Evolutionary conservation across 2,113 vertebrate species (phyloP).

Genomic region (Myotis lucifugus): DNA sequence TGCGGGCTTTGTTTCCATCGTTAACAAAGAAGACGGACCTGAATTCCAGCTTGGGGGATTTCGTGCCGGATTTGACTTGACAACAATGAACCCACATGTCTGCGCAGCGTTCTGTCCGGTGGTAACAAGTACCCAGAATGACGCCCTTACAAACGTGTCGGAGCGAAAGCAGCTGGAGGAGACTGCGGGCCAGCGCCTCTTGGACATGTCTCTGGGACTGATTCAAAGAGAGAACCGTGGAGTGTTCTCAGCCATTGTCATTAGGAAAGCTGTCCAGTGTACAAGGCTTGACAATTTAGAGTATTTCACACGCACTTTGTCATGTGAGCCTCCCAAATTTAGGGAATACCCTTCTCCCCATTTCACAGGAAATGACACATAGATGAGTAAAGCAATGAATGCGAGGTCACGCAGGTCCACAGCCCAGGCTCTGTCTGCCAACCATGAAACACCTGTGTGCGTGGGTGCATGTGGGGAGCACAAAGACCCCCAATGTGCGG

Average conservation of each 20-base stretch:
- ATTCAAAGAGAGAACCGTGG: neutral
- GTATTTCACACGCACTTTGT: neutral
- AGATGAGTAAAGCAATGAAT: rapidly evolving
- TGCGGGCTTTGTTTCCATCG: conserved; percentile 14
- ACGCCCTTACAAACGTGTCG: neutral
- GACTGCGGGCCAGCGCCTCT: neutral
- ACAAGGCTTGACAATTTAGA: neutral
- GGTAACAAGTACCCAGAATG: neutral
- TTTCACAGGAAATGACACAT: neutral
- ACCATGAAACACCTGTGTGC: neutral
- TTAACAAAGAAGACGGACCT: conserved; percentile 73
- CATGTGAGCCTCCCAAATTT: neutral
- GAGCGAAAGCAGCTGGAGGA: neutral
- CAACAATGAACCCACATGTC: neutral
- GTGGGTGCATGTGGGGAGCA: rapidly evolving
- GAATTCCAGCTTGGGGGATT: conserved; percentile 62
- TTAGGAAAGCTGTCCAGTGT: rapidly evolving
- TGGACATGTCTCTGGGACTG: neutral
- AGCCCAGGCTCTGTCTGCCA: neutral
- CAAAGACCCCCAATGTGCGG: neutral
- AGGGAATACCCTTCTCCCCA: neutral
- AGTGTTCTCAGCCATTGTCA: neutral
- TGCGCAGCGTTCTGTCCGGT: neutral
- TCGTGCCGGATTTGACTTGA: conserved; percentile 57
- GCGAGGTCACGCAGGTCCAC: rapidly evolving